phyloP scores from a whole-genome alignment of 2,888 invertebrate genomes.

The Xestia sexstrigata region DNA sequence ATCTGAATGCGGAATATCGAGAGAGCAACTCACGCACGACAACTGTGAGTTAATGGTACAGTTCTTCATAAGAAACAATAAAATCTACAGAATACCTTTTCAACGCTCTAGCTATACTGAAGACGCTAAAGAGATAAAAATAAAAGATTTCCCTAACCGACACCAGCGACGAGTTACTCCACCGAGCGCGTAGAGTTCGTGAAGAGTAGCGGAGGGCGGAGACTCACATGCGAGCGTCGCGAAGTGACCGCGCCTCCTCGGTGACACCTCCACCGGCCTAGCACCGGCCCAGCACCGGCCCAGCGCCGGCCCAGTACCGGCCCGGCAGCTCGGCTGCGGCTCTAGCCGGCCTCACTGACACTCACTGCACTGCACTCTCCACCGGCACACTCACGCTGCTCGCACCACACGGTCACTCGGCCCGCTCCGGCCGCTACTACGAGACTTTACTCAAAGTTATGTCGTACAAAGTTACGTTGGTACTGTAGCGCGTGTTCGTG shows the following conservation, averaged over 20 bases:
- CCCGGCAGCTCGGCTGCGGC: background rate
- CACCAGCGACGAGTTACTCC: background rate
- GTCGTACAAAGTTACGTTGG: slow-evolving; percentile 36
- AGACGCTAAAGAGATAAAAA: background rate
- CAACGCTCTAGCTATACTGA: background rate
- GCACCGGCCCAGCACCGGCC: background rate
- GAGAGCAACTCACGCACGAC: too few species aligned
- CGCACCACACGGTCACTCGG: background rate
- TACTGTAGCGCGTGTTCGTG: slow-evolving; percentile 12
- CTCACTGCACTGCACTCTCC: slow-evolving; percentile 45
- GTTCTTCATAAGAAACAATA: background rate
- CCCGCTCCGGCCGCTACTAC: background rate
- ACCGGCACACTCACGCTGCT: background rate
- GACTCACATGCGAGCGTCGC: slow-evolving; percentile 40
- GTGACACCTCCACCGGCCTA: background rate
- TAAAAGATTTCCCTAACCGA: background rate
- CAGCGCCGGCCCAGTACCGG: background rate
- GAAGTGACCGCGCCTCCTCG: background rate
- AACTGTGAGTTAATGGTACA: background rate
- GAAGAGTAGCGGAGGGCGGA: background rate
- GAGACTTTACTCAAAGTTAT: slow-evolving; percentile 28
- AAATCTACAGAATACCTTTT: background rate
- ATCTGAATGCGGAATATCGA: background rate
- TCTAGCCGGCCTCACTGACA: slow-evolving; percentile 29
- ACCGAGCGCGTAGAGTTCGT: too few species aligned